Base-by-base conservation (phyloP, 2,113 vertebrate genomes). In the Calyptomena viridis region DNA sequence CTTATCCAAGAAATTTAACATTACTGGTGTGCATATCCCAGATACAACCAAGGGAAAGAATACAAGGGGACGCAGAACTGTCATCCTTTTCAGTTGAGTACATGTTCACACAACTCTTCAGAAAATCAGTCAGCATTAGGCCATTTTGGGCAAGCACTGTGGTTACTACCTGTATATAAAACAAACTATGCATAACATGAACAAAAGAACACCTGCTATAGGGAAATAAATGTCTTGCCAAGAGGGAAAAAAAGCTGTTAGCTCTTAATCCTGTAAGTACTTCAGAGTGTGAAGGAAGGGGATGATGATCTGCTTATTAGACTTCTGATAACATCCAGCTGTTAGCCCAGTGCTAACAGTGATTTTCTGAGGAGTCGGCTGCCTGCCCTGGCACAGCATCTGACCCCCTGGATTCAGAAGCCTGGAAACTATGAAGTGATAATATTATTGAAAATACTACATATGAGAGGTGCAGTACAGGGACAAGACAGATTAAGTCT, bases 221-320 rank as follows among this genome's bases (percentile, higher is more conserved):
- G 37, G 24, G 59, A 90, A 89, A 60, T 20, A 80, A 80, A 47
- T 78, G 31, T 66, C 80, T 90, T 88, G 80, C 56, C 76, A 89
- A 89, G 47, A 39, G n/a, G 37, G 24, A 0, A 8, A 18, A 81
- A 68, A 52, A n/a, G 67, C 56, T 86, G n/a, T 84, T 92, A 86
- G 42, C 77, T 89, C 73, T 93, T 94, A 93, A 91, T 92, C 83
- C 84, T 81, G 5, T 86, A 94, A 94, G 68, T 74, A 55, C 86
- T 94, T 92, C 39, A 55, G 69, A 87, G 80, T 75, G 76, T 4
- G 2, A 94, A 86, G 75, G 84, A 86, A 93, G 63, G 44, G 49
- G 73, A 81, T 74, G 89, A 92, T 78, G 73, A 92, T 63, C 73
- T 81, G 60, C 80, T 72, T 84, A 47, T 62, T 80, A 72, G 84